Conservation (phyloP, 2,888 invertebrate genomes). For the Megamerina dolium region DNA sequence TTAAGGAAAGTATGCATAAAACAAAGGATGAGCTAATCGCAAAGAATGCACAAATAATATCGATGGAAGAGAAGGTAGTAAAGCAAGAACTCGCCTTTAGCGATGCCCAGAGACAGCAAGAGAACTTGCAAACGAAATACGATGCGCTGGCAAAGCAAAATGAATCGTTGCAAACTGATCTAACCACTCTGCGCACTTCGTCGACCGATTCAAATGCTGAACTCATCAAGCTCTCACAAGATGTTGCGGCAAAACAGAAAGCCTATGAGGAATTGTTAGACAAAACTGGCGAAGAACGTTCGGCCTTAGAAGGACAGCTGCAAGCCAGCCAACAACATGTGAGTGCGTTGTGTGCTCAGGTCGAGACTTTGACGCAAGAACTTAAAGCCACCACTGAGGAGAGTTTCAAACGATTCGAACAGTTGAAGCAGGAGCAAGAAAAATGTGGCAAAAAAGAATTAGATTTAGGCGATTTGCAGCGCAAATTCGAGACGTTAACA, state of each 20-base stretch:
- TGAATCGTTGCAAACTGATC: conserved; percentile 56
- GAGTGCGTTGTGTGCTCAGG: conserved; percentile 30
- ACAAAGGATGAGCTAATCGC: conserved; percentile 48
- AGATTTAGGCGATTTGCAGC: conserved; percentile 29
- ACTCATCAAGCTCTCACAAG: conserved; percentile 54
- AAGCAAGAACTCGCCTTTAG: conserved; percentile 54
- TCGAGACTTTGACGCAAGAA: conserved; percentile 33
- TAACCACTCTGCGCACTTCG: conserved; percentile 56
- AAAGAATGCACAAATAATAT: conserved; percentile 26
- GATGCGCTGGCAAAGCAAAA: conserved; percentile 55
- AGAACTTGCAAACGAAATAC: conserved; percentile 55
- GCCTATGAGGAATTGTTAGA: conserved; percentile 54
- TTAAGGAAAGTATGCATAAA: conserved; percentile 33
- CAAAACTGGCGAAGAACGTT: conserved; percentile 42
- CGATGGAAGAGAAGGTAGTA: conserved; percentile 45
- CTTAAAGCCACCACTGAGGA: conserved; percentile 29
- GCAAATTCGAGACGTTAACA: conserved; percentile 29
- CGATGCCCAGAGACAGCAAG: conserved; percentile 56
- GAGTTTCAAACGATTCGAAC: conserved; percentile 23
- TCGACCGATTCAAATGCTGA: conserved; percentile 58
- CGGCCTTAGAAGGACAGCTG: conserved; percentile 28
- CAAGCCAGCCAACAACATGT: conserved; percentile 32
- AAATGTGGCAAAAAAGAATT: conserved; percentile 27
- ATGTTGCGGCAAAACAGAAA: conserved; percentile 55
- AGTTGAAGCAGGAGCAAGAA: conserved; percentile 30